Evolutionary conservation across 2,113 vertebrate species (phyloP), one percentile per base, ranked within the genome.

Genomic region (Smithornis capensis): DNA sequence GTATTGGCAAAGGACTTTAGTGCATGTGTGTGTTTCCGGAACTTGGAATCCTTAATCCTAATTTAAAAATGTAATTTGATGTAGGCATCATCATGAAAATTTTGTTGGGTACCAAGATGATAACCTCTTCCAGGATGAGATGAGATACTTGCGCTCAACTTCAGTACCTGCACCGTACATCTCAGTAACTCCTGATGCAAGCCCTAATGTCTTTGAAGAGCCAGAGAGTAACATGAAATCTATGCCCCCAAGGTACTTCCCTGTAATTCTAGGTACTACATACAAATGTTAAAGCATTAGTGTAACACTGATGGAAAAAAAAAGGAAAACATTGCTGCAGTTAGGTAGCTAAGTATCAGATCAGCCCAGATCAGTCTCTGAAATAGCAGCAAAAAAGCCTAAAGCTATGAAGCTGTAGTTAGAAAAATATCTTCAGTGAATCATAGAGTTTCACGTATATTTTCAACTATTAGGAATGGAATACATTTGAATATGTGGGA

Each of bases 161-260:
- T 99, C 99, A 67, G 99, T 99, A 60, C 99, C 99, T 69, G 99
- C 99, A 2, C 99, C 99, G 0, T 99, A 99, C 90, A 99, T 99
- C 97, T 99, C 99, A 1, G 99, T 99, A 87, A 99, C 99, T 65
- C 99, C 99, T 28, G 99, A 99, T 62, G 99, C 99, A 71, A 99
- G 99, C 94, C 99, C 99, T 62, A 99, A 99, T 94, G 99, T 99
- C 70, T 99, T 99, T 94, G 99, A 99, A 97, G 99, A 99, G 85
- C 99, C 99, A 68, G 99, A 99, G 92, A 99, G 98, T 96, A 99
- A 99, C 97, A 99, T 99, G 99, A 99, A 99, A 92, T 99, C 99
- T 47, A 99, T 99, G 99, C 99, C 99, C 47, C 99, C 98, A 71
- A 99, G 99, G 99, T 99, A 98, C 71, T 87, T 94, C 52, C 81